Conservation (phyloP, 2,797 vertebrate genomes). For the Myripristis jacobus region DNA sequence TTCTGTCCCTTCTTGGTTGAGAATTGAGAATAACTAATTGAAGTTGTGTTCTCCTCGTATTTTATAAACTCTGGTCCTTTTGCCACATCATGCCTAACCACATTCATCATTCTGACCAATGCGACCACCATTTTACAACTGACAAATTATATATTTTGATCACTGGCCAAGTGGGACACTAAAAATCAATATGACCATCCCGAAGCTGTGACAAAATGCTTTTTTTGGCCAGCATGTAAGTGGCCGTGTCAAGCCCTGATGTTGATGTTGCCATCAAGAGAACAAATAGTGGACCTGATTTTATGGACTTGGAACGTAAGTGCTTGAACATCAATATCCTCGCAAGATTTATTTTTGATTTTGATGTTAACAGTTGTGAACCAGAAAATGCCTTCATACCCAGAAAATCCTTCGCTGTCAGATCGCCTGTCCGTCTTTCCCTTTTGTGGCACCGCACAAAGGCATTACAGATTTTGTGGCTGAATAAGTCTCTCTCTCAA, state of each 20-base stretch:
- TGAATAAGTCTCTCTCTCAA: neutral
- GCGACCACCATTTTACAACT: neutral
- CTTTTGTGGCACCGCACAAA: neutral
- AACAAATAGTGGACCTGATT: neutral
- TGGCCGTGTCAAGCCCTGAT: neutral
- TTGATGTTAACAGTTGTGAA: neutral
- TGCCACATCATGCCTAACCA: slow-evolving; percentile 4
- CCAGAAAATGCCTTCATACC: neutral
- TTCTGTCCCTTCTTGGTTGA: too few species aligned
- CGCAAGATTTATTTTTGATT: neutral
- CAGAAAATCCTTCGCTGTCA: neutral
- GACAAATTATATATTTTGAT: slow-evolving; percentile 11
- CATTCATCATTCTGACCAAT: neutral
- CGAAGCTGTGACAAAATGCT: neutral
- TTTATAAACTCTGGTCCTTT: neutral
- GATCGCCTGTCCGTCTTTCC: neutral
- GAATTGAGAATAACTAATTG: too few species aligned
- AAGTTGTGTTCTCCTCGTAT: too few species aligned
- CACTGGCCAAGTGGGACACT: slow-evolving; percentile 15
- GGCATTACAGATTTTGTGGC: neutral
- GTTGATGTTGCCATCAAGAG: neutral
- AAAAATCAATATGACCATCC: slow-evolving; percentile 14
- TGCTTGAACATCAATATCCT: neutral
- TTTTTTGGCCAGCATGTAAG: neutral
- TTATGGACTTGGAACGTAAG: neutral